A percentile compares a stretch with the other conserved stretches of the same genome.
These are phyloP conservation scores for Petrolisthes cinctipes DNA, from an alignment of 2,888 invertebrate species.

Conservation along the genomic window DNA sequence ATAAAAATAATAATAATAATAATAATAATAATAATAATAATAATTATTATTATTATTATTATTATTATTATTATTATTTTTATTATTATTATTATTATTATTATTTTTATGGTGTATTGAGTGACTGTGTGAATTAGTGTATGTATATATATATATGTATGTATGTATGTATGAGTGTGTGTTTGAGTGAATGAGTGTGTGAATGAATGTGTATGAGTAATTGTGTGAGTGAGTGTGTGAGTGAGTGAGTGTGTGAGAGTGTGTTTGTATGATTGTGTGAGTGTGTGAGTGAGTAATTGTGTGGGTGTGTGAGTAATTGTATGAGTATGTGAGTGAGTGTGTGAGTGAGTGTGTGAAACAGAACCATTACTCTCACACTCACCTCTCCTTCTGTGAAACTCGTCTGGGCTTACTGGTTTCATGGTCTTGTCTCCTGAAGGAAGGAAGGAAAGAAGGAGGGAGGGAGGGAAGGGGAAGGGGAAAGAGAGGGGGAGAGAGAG, in stretches of 20 bases:
- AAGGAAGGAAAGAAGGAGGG: constrained; percentile 20
- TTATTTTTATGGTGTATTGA: neutral
- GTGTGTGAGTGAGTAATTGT: neutral
- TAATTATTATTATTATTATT: too few relatives aligned
- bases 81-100: neutral
- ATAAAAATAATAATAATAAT: too few relatives aligned
- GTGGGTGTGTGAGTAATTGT: neutral
- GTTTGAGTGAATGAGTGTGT: too few relatives aligned
- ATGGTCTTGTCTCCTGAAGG: constrained; percentile 31
- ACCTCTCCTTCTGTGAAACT: neutral
- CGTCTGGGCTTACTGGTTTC: neutral
- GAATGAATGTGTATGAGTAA: too few relatives aligned
- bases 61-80: too few relatives aligned
- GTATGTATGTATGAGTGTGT: neutral
- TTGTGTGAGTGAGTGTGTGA: neutral
- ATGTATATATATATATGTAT: constrained; percentile 2
- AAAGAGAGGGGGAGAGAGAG: constrained; percentile 10
- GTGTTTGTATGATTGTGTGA: neutral
- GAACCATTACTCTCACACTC: neutral
- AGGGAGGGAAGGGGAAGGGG: constrained; percentile 23
- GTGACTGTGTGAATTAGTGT: neutral
- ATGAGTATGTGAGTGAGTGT: neutral
- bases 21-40: too few relatives aligned
- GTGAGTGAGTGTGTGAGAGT: neutral
- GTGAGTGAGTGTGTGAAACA: neutral